These are phyloP conservation scores for Yponomeuta sedellus DNA, from an alignment of 2,888 invertebrate species.

Conservation along the genomic window DNA sequence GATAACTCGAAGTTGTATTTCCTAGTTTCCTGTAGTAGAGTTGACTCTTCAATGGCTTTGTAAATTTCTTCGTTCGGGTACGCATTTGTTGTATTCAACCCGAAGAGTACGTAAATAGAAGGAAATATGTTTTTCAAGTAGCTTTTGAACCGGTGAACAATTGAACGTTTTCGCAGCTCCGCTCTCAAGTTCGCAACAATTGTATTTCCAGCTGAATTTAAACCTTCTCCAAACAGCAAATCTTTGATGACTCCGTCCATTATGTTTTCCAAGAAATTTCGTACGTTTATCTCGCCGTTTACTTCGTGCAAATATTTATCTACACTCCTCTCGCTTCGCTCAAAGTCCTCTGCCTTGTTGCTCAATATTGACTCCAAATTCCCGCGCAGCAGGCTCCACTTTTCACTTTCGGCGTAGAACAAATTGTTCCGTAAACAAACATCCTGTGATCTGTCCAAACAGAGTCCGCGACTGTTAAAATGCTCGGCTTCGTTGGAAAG, in stretches of 20 bases:
- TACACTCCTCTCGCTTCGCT: conserved; percentile 42
- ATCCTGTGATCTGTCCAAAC: conserved; percentile 71
- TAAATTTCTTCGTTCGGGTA: conserved; percentile 41
- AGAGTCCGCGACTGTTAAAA: conserved; percentile 68
- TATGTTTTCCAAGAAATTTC: conserved; percentile 64
- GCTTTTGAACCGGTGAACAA: conserved; percentile 49
- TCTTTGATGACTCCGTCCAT: conserved; percentile 65
- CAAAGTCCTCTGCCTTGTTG: conserved; percentile 43
- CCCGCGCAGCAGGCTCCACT: conserved; percentile 59
- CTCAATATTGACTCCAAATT: conserved; percentile 56
- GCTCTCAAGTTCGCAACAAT: conserved; percentile 46
- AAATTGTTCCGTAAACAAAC: conserved; percentile 74
- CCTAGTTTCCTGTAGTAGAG: conserved; percentile 42
- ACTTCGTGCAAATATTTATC: conserved; percentile 69
- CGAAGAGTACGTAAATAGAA: conserved; percentile 52
- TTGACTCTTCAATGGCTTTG: conserved; percentile 38
- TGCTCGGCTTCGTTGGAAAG: conserved; percentile 65
- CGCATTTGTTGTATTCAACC: conserved; percentile 41
- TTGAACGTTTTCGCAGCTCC: conserved; percentile 40
- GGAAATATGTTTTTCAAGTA: conserved; percentile 64
- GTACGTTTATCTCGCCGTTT: conserved; percentile 68
- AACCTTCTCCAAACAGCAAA: conserved; percentile 45
- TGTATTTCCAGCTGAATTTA: conserved; percentile 37
- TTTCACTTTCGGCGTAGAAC: conserved; percentile 68
- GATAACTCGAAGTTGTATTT: conserved; percentile 38